A percentile compares a stretch with the other conserved stretches of the same genome.
These are phyloP conservation scores for Colistium nudipinnis DNA, from an alignment of 2,113 vertebrate species.

Conservation along the genomic window DNA sequence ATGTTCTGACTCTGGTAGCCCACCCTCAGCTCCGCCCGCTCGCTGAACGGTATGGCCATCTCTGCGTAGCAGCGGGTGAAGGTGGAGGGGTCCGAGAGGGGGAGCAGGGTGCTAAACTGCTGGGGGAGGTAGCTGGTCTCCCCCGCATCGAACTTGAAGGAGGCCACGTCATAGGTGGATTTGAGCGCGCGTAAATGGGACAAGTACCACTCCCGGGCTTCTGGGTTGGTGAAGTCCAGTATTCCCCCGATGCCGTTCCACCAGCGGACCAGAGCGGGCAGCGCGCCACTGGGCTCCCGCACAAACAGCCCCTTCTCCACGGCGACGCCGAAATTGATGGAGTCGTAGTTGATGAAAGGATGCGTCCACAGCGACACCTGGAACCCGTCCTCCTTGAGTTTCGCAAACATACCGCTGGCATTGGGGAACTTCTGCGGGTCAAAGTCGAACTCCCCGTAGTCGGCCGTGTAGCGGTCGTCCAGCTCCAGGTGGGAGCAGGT, in stretches of 20 bases:
- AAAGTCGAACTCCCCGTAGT: conserved; percentile 92
- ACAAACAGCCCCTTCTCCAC: conserved; percentile 87
- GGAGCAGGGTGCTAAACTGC: conserved; percentile 87
- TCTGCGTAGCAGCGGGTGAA: conserved; percentile 91
- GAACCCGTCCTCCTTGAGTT: conserved; percentile 82
- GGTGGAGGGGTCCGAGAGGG: conserved; percentile 87
- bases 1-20: conserved; percentile 95
- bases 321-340: conserved; percentile 85
- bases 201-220: conserved; percentile 89
- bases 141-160: conserved; percentile 94
- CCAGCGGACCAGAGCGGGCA: conserved; percentile 90
- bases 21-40: conserved; percentile 88
- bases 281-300: conserved; percentile 80
- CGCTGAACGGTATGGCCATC: conserved; percentile 90
- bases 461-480: conserved; percentile 87
- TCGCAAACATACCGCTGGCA: conserved; percentile 86
- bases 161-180: conserved; percentile 84
- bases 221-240: conserved; percentile 93
- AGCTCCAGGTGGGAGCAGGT: conserved; percentile 91
- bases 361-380: conserved; percentile 89
- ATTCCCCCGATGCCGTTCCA: conserved; percentile 94
- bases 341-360: conserved; percentile 89
- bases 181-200: conserved; percentile 83
- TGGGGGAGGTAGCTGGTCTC: conserved; percentile 93
- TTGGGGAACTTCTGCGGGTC: conserved; percentile 89